Evolutionary conservation across 2,888 invertebrate genomes (phyloP), one percentile per base, ranked within the genome.

Genomic region (Diabrotica balteata): DNA sequence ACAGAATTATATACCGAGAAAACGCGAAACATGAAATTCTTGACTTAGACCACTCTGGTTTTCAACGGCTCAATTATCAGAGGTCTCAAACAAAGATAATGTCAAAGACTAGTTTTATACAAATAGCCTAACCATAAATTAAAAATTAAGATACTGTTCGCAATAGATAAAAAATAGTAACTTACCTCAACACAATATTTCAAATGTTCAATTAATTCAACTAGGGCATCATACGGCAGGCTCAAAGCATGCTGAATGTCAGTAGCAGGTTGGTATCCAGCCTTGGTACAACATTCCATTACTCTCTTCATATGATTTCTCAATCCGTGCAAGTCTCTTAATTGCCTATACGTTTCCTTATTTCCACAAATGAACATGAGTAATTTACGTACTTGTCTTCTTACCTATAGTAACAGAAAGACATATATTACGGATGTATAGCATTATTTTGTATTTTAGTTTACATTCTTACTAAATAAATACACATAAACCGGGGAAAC

Each of bases 261-360:
- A 51, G 83, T 80, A 7, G 81, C 73, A 0, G 85, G 80, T 73
- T 86, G 85, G 59, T 86, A 87, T n/a, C 87, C 87, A 0, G 86
- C 87, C 67, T 84, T 91, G 81, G 83, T 81, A 72, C 88, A 87
- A 78, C 86, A 87, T 59, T 86, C 83, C 74, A 84, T 85, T 1
- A 88, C 87, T 70, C 87, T 86, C 80, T 90, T 91, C 80, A 97
- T 89, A 80, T 97, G 96, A 50, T 94, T 93, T 77, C 94, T 94
- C 7, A 98, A 87, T 0, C 96, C 94, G 84, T 98, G 97, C 10
- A 96, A 89, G 86, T 98, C 98, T 52, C 98, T 90, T 73, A 96
- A 86, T 80, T 96, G 94, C 0, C 98, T 90, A 86, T 98, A 98
- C 63, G 95, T 95, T 77, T 98, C 98, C 80, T 97, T 96, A 64